Percentiles rank a stretch among this genome's conserved stretches.
These are phyloP conservation scores for Hydroisotoma schaefferi DNA, from an alignment of 2,888 invertebrate species.

Conservation along the genomic window DNA sequence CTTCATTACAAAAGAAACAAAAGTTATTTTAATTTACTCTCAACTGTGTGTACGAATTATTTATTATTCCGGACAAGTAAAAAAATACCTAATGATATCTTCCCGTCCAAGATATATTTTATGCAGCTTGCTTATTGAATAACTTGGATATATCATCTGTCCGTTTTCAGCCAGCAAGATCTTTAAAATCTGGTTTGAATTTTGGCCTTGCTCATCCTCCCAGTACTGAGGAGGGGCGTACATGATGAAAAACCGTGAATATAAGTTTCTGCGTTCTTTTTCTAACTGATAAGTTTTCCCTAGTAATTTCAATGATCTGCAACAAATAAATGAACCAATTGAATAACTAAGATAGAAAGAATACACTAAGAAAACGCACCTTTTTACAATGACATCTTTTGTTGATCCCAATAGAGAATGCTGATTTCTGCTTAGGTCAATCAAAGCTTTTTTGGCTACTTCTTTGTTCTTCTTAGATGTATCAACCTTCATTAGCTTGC, in stretches of 20 bases:
- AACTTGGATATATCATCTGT: slow-evolving; percentile 53
- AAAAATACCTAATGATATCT: slow-evolving; percentile 50
- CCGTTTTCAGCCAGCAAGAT: slow-evolving; percentile 55
- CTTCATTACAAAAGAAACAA: slow-evolving; percentile 43
- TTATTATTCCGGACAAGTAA: neutral
- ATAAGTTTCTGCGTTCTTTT: slow-evolving; percentile 51
- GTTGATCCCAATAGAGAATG: slow-evolving; percentile 3
- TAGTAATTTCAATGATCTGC: slow-evolving; percentile 47
- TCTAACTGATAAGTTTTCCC: slow-evolving; percentile 52
- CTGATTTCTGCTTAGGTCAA: slow-evolving; percentile 51
- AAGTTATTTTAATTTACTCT: too few relatives aligned
- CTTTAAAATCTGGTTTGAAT: slow-evolving; percentile 49
- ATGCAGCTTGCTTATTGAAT: slow-evolving; percentile 51
- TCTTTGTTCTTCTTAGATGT: slow-evolving; percentile 43
- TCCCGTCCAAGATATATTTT: slow-evolving; percentile 52
- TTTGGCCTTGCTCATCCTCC: slow-evolving; percentile 48
- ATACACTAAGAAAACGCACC: slow-evolving; percentile 38
- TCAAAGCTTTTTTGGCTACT: slow-evolving; percentile 50
- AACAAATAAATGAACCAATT: slow-evolving; percentile 1
- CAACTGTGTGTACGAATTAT: too few relatives aligned
- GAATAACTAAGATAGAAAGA: neutral
- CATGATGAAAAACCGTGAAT: slow-evolving; percentile 54
- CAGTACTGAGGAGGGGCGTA: slow-evolving; percentile 52
- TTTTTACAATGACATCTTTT: slow-evolving; percentile 20
- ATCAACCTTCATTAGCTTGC: slow-evolving; percentile 50